A percentile compares a stretch with the other conserved stretches of the same genome.
These are phyloP conservation scores for Otus sunia DNA, from an alignment of 2,113 vertebrate species.

Conservation along the genomic window DNA sequence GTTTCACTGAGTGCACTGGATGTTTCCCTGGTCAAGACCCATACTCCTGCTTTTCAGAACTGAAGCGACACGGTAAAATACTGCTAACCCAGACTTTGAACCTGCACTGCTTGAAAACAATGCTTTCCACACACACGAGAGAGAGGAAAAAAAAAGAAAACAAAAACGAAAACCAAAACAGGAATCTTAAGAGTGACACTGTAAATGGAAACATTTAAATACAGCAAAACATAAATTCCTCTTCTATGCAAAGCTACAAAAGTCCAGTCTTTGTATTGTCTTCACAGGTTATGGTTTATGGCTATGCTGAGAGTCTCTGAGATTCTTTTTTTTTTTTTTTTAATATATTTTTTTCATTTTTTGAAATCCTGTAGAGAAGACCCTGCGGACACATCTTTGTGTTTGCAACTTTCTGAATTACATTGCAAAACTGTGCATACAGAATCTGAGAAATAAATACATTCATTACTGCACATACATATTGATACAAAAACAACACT, in stretches of 20 bases:
- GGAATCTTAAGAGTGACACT: slow-evolving; percentile 65
- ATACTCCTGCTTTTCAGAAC: slow-evolving; percentile 66
- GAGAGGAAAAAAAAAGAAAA: slow-evolving; percentile 14
- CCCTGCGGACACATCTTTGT: slow-evolving; percentile 68
- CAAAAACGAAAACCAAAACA: slow-evolving; percentile 37
- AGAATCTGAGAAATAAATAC: slow-evolving; percentile 97
- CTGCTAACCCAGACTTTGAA: slow-evolving; percentile 73
- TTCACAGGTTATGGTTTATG: slow-evolving; percentile 94
- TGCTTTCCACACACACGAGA: slow-evolving; percentile 56
- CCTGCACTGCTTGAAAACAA: slow-evolving; percentile 66
- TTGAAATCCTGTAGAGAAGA: slow-evolving; percentile 79
- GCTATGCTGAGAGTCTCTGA: slow-evolving; percentile 87
- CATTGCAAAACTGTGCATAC: slow-evolving; percentile 84
- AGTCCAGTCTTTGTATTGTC: slow-evolving; percentile 77
- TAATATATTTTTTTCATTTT: slow-evolving; percentile 64
- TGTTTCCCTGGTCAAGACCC: slow-evolving; percentile 55
- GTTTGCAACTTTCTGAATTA: slow-evolving; percentile 75
- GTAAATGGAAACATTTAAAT: slow-evolving; percentile 77
- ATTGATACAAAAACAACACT: slow-evolving; percentile 95
- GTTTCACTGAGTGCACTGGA: slow-evolving; percentile 17
- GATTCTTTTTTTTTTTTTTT: slow-evolving; percentile 75
- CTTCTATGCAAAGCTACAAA: slow-evolving; percentile 71
- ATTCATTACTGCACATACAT: slow-evolving; percentile 98
- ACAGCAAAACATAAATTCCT: slow-evolving; percentile 74
- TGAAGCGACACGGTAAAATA: slow-evolving; percentile 68